Conservation (phyloP, 2,888 invertebrate genomes). For the Seira musarum region DNA sequence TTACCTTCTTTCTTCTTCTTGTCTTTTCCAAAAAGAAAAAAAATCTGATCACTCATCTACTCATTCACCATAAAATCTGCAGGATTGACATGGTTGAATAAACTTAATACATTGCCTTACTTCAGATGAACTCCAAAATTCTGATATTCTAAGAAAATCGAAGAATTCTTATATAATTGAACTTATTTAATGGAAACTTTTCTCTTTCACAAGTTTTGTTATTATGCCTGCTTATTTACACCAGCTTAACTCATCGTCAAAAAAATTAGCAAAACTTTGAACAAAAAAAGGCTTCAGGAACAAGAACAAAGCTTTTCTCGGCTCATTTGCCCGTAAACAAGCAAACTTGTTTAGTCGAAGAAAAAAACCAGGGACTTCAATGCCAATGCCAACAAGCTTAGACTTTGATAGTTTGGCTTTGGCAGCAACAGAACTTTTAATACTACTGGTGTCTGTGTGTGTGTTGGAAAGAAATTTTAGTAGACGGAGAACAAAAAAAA, state of each 20-base stretch:
- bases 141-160: too few species aligned
- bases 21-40: neutral
- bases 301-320: neutral
- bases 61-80: neutral
- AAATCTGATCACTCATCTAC: neutral
- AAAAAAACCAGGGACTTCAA: neutral
- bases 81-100: neutral
- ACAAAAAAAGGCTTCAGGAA: neutral
- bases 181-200: too few species aligned
- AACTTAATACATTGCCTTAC: neutral
- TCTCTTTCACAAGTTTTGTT: too few species aligned
- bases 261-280: neutral
- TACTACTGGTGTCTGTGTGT: too few species aligned
- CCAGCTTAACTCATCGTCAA: neutral
- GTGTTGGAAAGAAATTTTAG: too few species aligned
- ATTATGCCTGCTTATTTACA: neutral
- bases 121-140: neutral
- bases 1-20: neutral
- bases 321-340: slow-evolving; percentile 8
- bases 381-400: neutral
- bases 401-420: neutral
- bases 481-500: too few species aligned
- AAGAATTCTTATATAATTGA: too few species aligned
- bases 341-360: neutral
- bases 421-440: too few species aligned